Base-by-base conservation (phyloP, 2,888 invertebrate genomes). In the Aleiodes testaceus region DNA sequence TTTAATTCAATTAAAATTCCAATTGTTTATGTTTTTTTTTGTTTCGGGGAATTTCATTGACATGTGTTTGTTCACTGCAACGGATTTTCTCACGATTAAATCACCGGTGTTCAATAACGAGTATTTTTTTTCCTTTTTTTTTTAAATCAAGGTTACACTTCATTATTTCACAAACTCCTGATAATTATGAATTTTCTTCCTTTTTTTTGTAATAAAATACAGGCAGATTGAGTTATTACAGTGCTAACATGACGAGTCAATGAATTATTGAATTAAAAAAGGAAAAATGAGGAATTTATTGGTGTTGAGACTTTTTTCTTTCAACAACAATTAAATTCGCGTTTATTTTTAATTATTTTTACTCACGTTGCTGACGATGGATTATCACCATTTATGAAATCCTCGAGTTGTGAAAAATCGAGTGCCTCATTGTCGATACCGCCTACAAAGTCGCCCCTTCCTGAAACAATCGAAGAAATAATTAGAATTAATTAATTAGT, bases 351-450 rank as follows among this genome's bases (percentile, higher is more conserved):
- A 30, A 22, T n/a, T n/a, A n/a, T n/a, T n/a, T n/a, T n/a, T n/a
- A 81, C 86, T 84, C 67, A 86, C 86, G 85, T 85, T 22, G 86
- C 84, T 20, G 85, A 84, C 72, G 86, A 86, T 66, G 86, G 85
- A 70, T 85, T 86, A 77, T 92, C 92, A 83, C 93, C 93, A 87
- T 94, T 95, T 89, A 97, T 96, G 88, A 95, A 95, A 81, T 95
- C 95, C 87, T 95, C 95, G 88, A 96, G 88, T 85, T 95, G 93
- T 71, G 92, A 92, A 87, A 94, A 93, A 86, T 94, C 94, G 80
- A 94, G 88, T 18, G 92, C 93, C 82, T 94, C 94, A 89, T 94
- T 96, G 89, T 96, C 96, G 82, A 97, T 96, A 81, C 95, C 94
- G 78, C 94, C 94, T 79, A 93, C 92, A 85, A 94, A 94, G 87